phyloP scores from a whole-genome alignment of 2,113 vertebrate genomes.

The Psephotus haematonotus region DNA sequence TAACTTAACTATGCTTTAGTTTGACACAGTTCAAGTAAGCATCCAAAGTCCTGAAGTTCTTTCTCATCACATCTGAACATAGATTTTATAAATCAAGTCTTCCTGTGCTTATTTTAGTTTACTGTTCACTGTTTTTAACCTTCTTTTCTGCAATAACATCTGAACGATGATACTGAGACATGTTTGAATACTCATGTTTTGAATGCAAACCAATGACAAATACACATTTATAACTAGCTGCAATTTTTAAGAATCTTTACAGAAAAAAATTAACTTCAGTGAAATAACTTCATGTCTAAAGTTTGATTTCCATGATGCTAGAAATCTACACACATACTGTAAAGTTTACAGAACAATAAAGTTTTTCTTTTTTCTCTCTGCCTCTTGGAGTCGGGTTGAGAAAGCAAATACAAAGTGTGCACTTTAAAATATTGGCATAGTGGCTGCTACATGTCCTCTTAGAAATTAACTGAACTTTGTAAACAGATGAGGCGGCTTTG shows the following conservation, averaged over 20 bases:
- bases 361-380: background rate
- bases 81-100: background rate
- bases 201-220: conserved; percentile 23
- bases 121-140: background rate
- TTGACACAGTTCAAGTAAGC: background rate
- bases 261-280: background rate
- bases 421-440: background rate
- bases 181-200: background rate
- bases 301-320: background rate
- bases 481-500: background rate
- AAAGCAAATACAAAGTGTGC: background rate
- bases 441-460: background rate
- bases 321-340: background rate
- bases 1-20: background rate
- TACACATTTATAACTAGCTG: background rate
- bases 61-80: background rate
- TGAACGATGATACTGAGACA: background rate
- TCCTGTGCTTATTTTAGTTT: background rate
- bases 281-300: background rate
- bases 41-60: background rate
- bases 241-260: background rate
- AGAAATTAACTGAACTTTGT: background rate
- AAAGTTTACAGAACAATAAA: background rate
- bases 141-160: background rate
- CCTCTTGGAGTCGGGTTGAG: background rate